Evolutionary conservation across 2,888 invertebrate species (phyloP).

Genomic region (Torymus tubicola): DNA sequence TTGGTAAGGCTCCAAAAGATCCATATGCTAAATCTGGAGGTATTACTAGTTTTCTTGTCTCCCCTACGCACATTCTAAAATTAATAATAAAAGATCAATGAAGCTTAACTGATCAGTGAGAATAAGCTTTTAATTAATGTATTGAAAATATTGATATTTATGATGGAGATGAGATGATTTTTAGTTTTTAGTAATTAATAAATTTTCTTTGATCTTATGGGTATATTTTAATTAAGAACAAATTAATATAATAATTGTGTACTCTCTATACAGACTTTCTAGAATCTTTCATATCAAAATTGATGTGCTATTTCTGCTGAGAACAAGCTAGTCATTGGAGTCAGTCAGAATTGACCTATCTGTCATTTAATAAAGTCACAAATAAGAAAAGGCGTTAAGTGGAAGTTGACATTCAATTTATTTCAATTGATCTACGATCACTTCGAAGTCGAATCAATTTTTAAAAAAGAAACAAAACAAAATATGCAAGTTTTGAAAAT

Average conservation of each 20-base stretch:
- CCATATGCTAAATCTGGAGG: slow-evolving; percentile 93
- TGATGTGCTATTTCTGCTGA: slow-evolving; percentile 42
- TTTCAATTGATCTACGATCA: slow-evolving; percentile 40
- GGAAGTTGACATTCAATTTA: slow-evolving; percentile 46
- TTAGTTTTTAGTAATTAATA: background rate
- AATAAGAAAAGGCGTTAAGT: slow-evolving; percentile 47
- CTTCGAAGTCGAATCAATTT: slow-evolving; percentile 44
- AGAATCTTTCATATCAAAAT: slow-evolving; percentile 35
- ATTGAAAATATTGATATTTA: slow-evolving; percentile 2
- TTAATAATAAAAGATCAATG: slow-evolving; percentile 50
- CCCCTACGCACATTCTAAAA: slow-evolving; percentile 89
- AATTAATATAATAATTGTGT: slow-evolving; percentile 6
- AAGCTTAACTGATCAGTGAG: slow-evolving; percentile 17
- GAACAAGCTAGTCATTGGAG: slow-evolving; percentile 33
- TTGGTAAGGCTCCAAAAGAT: slow-evolving; percentile 87
- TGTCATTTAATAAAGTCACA: slow-evolving; percentile 42
- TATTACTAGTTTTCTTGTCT: slow-evolving; percentile 90
- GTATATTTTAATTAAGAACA: background rate
- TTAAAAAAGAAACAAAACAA: slow-evolving; percentile 24
- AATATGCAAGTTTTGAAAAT: background rate
- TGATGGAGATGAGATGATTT: background rate
- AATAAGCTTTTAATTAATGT: slow-evolving; percentile 10
- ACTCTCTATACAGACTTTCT: background rate
- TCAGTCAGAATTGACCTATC: slow-evolving; percentile 40
- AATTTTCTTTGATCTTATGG: slow-evolving; percentile 7